phyloP scores from a whole-genome alignment of 2,113 vertebrate genomes.

The Australoheros scitulus region DNA sequence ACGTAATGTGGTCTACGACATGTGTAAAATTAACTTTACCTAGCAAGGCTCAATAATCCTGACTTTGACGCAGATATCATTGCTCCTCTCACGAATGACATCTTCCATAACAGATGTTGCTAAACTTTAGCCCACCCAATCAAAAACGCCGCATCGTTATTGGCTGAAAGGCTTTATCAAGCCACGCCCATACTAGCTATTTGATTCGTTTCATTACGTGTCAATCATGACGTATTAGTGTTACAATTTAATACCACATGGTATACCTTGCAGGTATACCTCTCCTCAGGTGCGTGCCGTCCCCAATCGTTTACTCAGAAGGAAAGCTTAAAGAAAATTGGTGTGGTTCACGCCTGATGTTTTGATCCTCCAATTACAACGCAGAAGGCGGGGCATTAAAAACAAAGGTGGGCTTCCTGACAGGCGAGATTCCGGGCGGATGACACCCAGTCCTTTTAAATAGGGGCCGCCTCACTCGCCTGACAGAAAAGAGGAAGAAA shows the following conservation, averaged over 20 bases:
- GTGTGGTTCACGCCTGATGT: rapidly evolving
- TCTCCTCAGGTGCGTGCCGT: rapidly evolving
- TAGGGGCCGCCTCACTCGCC: conserved; percentile 24
- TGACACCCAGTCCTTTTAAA: rapidly evolving
- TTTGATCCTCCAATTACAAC: neutral
- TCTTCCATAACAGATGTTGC: conserved; percentile 65
- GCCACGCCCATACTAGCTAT: neutral
- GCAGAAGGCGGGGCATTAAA: neutral
- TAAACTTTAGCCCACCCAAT: neutral
- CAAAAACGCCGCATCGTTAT: neutral
- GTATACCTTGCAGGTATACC: neutral
- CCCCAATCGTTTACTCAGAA: rapidly evolving
- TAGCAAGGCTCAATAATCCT: conserved; percentile 47
- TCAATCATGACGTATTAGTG: rapidly evolving
- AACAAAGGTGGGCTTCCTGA: neutral
- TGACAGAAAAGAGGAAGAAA: conserved; percentile 48
- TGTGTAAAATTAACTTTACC: conserved; percentile 48
- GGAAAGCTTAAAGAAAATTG: neutral
- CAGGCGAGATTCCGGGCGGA: neutral
- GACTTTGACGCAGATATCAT: conserved; percentile 65
- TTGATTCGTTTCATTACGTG: conserved; percentile 32
- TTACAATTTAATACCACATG: rapidly evolving
- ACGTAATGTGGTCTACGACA: rapidly evolving
- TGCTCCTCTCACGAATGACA: conserved; percentile 58
- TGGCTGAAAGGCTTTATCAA: conserved; percentile 27